Evolutionary conservation across 1,140 invertebrate genomes (phyloP).

Genomic region (Whitmania pigra): DNA sequence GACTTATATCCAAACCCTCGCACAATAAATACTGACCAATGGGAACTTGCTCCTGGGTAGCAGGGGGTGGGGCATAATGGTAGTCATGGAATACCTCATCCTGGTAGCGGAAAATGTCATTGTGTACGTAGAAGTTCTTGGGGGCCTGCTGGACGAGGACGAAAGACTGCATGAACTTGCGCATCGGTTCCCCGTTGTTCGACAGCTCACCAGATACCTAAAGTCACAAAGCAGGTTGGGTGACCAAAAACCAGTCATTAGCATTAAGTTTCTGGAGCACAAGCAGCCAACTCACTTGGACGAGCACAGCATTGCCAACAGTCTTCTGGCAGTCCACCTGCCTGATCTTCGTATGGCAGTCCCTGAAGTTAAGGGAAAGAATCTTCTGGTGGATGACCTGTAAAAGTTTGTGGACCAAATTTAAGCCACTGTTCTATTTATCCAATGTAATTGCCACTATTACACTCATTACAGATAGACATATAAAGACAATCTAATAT

Average conservation of each 20-base stretch:
- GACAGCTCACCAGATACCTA: constrained; percentile 86
- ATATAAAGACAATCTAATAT: too few relatives aligned
- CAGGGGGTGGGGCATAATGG: not conserved
- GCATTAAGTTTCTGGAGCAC: too few relatives aligned
- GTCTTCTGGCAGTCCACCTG: constrained; percentile 81
- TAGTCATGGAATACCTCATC: constrained; percentile 61
- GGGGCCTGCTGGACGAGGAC: constrained; percentile 82
- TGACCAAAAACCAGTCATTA: too few relatives aligned
- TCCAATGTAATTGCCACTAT: too few relatives aligned
- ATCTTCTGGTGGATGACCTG: constrained; percentile 90
- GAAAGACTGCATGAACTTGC: constrained; percentile 92
- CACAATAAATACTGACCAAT: too few relatives aligned
- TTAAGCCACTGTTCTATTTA: not conserved
- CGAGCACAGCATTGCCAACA: constrained; percentile 81
- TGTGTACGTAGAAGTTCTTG: constrained; percentile 94
- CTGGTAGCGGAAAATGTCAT: constrained; percentile 96
- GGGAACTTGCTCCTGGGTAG: too few relatives aligned
- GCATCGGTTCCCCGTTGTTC: constrained; percentile 87
- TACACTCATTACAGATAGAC: too few relatives aligned
- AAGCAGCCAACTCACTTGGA: constrained; percentile 54
- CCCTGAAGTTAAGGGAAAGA: constrained; percentile 80
- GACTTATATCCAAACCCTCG: too few relatives aligned
- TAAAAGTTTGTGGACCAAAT: constrained; percentile 17
- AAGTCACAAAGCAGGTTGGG: not conserved
- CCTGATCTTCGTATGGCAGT: constrained; percentile 91